A percentile compares a stretch with the other conserved stretches of the same genome.
Evolutionary conservation across 2,113 vertebrate genomes (phyloP).

Genomic region (Pardalotus punctatus): DNA sequence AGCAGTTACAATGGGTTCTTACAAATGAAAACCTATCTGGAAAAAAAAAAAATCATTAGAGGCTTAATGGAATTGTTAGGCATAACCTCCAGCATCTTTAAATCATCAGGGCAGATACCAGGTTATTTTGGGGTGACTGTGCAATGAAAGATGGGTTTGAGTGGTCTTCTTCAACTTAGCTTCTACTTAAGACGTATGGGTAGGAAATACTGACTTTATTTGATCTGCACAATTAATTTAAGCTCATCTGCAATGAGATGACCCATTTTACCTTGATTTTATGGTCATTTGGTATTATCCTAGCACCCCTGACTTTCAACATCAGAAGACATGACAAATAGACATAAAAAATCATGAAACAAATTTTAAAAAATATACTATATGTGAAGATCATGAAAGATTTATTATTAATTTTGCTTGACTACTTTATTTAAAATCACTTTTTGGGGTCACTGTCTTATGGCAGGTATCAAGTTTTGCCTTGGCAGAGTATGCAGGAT

Average conservation of each 20-base stretch:
- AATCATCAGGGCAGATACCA: not conserved
- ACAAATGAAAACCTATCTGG: not conserved
- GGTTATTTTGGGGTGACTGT: not conserved
- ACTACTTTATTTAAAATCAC: not conserved
- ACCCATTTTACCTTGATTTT: not conserved
- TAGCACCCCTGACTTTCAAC: not conserved
- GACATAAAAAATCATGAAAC: not conserved
- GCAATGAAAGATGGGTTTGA: not conserved
- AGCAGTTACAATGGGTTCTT: not conserved
- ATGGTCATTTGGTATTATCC: not conserved
- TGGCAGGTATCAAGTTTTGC: rapidly evolving
- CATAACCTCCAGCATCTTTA: not conserved
- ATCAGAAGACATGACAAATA: not conserved
- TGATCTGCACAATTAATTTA: not conserved
- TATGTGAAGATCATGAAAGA: not conserved
- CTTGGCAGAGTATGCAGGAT: not conserved
- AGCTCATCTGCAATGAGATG: not conserved
- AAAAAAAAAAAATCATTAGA: not conserved
- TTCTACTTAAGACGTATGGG: not conserved
- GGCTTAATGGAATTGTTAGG: not conserved
- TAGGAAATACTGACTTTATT: not conserved
- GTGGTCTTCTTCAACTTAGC: not conserved
- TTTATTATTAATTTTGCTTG: not conserved
- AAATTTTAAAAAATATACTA: not conserved
- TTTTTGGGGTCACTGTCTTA: not conserved